phyloP scores from a whole-genome alignment of 2,888 invertebrate species.

The Watsonalla cultraria region DNA sequence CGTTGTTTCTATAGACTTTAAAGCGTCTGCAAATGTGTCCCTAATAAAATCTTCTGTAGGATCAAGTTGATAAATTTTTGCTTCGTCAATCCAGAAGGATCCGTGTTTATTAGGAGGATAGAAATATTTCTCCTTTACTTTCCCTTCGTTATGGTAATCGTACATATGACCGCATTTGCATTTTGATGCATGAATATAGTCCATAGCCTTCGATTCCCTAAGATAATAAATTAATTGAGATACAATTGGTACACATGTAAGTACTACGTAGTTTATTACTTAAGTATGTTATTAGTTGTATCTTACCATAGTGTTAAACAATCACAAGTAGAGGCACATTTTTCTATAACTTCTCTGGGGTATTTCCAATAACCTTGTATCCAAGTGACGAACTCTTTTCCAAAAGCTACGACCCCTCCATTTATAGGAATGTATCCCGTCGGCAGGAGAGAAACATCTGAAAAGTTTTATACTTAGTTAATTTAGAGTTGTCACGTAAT shows the following conservation, averaged over 20 bases:
- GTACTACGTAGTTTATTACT: too few relatives aligned
- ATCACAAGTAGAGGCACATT: constrained; percentile 48
- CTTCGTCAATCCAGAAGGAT: constrained; percentile 48
- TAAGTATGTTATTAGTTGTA: neutral
- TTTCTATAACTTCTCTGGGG: constrained; percentile 30
- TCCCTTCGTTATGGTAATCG: constrained; percentile 45
- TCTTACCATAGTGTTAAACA: constrained; percentile 52
- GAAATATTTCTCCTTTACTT: constrained; percentile 49
- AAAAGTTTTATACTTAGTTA: constrained; percentile 4
- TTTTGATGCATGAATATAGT: constrained; percentile 44
- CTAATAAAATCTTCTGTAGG: constrained; percentile 59
- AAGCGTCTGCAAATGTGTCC: constrained; percentile 42
- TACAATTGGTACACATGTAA: neutral
- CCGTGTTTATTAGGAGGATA: constrained; percentile 45
- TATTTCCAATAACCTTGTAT: constrained; percentile 50
- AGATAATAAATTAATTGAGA: constrained; percentile 3
- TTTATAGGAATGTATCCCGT: constrained; percentile 58
- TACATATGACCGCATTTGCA: constrained; percentile 64
- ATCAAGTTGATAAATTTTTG: constrained; percentile 59
- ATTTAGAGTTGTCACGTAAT: neutral
- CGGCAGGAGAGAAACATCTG: constrained; percentile 44
- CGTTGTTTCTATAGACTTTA: constrained; percentile 42
- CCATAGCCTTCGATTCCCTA: constrained; percentile 49
- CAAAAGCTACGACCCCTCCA: constrained; percentile 29
- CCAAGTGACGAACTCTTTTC: constrained; percentile 29